phyloP scores from a whole-genome alignment of 2,113 vertebrate genomes.

The Pygoscelis adeliae region DNA sequence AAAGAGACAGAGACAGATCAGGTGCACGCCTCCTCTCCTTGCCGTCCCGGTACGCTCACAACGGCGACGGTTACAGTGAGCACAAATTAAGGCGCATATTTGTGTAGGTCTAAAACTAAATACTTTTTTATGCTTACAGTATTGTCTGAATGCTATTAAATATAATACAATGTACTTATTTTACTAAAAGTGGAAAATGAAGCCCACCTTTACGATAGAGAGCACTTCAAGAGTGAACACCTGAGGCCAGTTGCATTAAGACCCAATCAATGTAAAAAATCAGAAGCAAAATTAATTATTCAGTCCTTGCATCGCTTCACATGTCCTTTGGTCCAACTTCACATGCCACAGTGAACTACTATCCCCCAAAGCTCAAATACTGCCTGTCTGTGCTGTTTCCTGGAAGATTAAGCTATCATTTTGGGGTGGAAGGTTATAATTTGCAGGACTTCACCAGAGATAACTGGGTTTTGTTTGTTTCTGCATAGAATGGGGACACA shows the following conservation, averaged over 20 bases:
- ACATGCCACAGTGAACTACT: not conserved
- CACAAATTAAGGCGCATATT: not conserved
- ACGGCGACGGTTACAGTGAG: fast-evolving
- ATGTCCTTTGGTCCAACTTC: not conserved
- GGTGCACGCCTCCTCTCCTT: fast-evolving
- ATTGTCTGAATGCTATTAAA: not conserved
- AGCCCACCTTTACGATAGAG: not conserved
- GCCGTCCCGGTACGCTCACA: fast-evolving
- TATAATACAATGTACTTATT: not conserved
- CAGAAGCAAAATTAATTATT: not conserved
- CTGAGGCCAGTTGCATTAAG: not conserved
- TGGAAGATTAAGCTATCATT: conserved; percentile 39
- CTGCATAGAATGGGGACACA: not conserved
- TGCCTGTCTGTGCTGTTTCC: conserved; percentile 4
- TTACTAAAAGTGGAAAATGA: not conserved
- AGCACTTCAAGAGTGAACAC: not conserved
- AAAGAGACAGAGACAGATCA: not conserved
- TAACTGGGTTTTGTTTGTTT: not conserved
- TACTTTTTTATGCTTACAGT: not conserved
- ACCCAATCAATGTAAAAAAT: not conserved
- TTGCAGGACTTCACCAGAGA: not conserved
- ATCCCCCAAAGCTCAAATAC: not conserved
- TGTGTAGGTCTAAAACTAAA: not conserved
- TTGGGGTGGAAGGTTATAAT: not conserved
- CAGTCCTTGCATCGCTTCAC: not conserved